Evolutionary conservation across 2,797 vertebrate genomes (phyloP).

Genomic region (Lepidocolaptes lacrymiger): DNA sequence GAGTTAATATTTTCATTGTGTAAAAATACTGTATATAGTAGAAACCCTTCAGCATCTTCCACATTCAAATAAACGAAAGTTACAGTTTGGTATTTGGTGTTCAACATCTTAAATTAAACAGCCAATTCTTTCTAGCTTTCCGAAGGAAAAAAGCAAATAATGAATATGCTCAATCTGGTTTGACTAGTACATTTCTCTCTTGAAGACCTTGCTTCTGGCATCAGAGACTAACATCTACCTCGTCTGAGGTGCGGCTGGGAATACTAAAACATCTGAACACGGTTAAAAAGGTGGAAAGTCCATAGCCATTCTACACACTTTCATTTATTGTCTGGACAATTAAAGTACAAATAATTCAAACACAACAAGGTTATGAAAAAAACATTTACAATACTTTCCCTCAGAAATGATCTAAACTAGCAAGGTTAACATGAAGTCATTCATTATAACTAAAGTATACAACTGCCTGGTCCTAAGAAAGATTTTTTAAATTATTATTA

Average conservation of each 20-base stretch:
- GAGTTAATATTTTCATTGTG: conserved; percentile 57
- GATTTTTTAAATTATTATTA: conserved; percentile 92
- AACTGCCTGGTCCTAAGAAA: conserved; percentile 94
- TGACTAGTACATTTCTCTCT: conserved; percentile 23
- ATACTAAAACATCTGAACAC: conserved; percentile 77
- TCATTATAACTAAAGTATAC: conserved; percentile 98
- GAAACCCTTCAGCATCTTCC: conserved; percentile 58
- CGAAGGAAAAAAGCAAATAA: conserved; percentile 25
- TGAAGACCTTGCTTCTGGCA: conserved; percentile 48
- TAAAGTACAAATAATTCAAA: conserved; percentile 99
- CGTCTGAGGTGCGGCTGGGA: conserved; percentile 43
- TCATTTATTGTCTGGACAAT: conserved; percentile 99
- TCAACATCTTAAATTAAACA: conserved; percentile 34
- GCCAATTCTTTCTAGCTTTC: background rate
- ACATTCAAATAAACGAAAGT: conserved; percentile 54
- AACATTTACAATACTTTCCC: conserved; percentile 99
- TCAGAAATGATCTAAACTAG: conserved; percentile 99
- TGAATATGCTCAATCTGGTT: conserved; percentile 55
- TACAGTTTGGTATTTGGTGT: conserved; percentile 53
- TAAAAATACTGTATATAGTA: conserved; percentile 69
- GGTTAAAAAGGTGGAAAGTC: conserved; percentile 83
- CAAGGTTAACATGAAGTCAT: conserved; percentile 99
- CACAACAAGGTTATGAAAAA: conserved; percentile 99
- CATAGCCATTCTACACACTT: conserved; percentile 96
- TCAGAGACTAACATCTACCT: conserved; percentile 35